phyloP scores from a whole-genome alignment of 2,888 invertebrate species.

The Nycteola revayana region DNA sequence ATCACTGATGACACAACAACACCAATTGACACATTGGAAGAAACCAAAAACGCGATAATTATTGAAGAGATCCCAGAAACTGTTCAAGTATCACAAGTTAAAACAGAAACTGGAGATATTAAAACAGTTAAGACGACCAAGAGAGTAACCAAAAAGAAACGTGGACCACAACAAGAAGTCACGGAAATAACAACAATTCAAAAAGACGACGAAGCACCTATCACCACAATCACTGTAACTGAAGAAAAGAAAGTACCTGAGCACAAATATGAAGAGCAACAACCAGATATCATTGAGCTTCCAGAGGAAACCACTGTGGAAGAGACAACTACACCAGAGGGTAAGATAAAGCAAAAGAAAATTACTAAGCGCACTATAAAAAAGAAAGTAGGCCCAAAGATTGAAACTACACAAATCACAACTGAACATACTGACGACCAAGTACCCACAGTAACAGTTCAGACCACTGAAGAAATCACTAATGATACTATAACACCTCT shows the following conservation, averaged over 20 bases:
- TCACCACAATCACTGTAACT: constrained; percentile 24
- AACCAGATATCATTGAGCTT: constrained; percentile 23
- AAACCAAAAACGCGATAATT: constrained; percentile 37
- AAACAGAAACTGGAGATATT: constrained; percentile 27
- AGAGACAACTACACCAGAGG: constrained; percentile 40
- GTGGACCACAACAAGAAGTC: constrained; percentile 26
- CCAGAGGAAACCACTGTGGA: constrained; percentile 42
- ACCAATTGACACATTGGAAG: constrained; percentile 18
- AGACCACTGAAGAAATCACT: constrained; percentile 27
- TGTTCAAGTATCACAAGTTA: constrained; percentile 24
- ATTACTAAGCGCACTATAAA: constrained; percentile 36
- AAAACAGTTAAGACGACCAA: constrained; percentile 44
- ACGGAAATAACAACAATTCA: constrained; percentile 31
- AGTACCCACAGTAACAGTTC: constrained; percentile 22
- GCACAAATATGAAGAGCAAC: constrained; percentile 2
- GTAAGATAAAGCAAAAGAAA: constrained; percentile 40
- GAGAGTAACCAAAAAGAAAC: constrained; percentile 37
- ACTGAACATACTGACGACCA: constrained; percentile 45
- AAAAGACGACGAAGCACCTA: constrained; percentile 34
- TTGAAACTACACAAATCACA: constrained; percentile 35
- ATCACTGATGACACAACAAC: constrained; percentile 26
- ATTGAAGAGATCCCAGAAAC: constrained; percentile 29
- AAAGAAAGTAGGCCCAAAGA: constrained; percentile 27
- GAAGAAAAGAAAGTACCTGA: constrained; percentile 17
- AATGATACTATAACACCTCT: constrained; percentile 17